Conservation (phyloP, 2,888 invertebrate species). For the Hypercompe scribonia region DNA sequence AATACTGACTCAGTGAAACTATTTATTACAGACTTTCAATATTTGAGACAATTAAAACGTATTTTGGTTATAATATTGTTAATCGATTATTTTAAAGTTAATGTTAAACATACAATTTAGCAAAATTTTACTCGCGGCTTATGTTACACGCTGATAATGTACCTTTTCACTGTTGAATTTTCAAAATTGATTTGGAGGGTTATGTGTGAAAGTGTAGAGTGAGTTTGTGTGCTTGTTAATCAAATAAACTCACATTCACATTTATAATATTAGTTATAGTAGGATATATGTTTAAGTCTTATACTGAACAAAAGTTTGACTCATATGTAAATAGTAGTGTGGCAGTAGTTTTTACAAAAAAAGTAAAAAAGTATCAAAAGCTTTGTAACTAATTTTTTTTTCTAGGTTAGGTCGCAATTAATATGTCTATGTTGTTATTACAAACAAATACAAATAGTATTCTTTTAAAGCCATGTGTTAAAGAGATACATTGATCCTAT, state of each 20-base stretch:
- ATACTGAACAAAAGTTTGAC: not conserved
- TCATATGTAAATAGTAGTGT: not conserved
- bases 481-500: not conserved
- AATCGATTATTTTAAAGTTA: too few species aligned
- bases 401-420: too few species aligned
- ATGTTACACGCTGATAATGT: too few species aligned
- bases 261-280: too few species aligned
- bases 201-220: too few species aligned
- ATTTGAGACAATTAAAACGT: not conserved
- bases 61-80: too few species aligned
- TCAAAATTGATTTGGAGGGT: too few species aligned
- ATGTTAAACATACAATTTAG: too few species aligned
- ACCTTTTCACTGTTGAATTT: too few species aligned
- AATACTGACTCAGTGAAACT: constrained; percentile 26
- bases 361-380: not conserved
- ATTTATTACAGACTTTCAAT: constrained; percentile 22
- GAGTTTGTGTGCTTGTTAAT: too few species aligned
- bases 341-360: not conserved
- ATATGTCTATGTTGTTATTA: not conserved
- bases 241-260: too few species aligned
- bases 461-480: not conserved
- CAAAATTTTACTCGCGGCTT: too few species aligned
- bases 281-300: not conserved
- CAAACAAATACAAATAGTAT: not conserved
- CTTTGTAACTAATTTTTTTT: not conserved